Base-by-base conservation (phyloP, 2,888 invertebrate genomes). In the Pandemis corylana region DNA sequence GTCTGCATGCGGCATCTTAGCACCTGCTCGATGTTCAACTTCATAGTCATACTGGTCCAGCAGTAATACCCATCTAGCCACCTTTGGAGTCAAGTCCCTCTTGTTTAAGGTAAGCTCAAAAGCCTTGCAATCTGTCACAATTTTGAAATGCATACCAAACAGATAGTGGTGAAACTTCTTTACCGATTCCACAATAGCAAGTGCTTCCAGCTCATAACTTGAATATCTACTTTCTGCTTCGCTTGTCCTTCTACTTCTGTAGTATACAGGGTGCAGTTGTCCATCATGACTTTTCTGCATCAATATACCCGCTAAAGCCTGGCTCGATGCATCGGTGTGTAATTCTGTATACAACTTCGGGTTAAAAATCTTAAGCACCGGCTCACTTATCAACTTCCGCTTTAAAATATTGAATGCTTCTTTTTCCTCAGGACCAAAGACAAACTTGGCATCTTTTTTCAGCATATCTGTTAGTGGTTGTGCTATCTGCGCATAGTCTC, bases 401-500 rank as follows among this genome's bases (percentile, higher is more conserved):
- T 70, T 70, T 20, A 70, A 46, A 9, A 10, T 3, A 1, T 1
- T 9, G 10, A 46, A 46, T 0, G 12, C 46, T 10, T 9, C 10
- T 12, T 12, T 46, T 10, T 46, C 10, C 1, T 10, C 9, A 10
- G 7, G 10, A 46, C 10, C 10, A 10, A 46, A 46, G 1, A 12
- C 12, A 46, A 46, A 46, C 4, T 10, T 46, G 0, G 3, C 46
- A 46, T 12, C 10, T 10, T 51, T 12, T n/a, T 36, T 69, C 15
- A 69, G 15, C 41, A 73, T 61, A 67, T 78, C 77, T 0, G 76
- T 77, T 0, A 80, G 53, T n/a, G 79, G 78, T 28, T 72, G 76
- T 0, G 79, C 77, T 28, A 80, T 76, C 7, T 62, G 0, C 9
- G 78, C 79, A 77, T 68, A 80, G 64, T 78, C 41, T 42, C 72